Base-by-base conservation (phyloP, 1,140 invertebrate species). In the Zophobas morio region DNA sequence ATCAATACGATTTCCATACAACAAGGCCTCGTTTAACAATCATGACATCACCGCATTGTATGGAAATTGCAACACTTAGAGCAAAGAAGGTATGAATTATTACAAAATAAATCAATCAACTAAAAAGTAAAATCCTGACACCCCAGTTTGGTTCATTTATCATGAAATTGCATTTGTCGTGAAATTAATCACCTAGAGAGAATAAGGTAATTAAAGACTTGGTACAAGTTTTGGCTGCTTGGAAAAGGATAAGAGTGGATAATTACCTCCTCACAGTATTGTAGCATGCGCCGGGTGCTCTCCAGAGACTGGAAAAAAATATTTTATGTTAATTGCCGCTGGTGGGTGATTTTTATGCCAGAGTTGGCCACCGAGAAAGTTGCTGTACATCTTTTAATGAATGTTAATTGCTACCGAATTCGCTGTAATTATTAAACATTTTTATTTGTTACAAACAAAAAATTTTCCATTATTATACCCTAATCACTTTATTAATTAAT, bases 211-310 rank as follows among this genome's bases (percentile, higher is more conserved):
- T 49, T 72, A 35, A 54, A 8, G 51, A 37, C 57, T 37, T 60
- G 34, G 33, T 34, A 51, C 8, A 6, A 6, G 36, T 72, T 51
- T 72, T 32, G 36, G 51, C 46, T 49, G 46, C n/a, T 72, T 8
- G 34, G 6, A 36, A 34, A 3, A 51, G 32, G 6, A 37, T 33
- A 33, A 37, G 76, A 42, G 46, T 53, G 63, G n/a, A 80, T 80
- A 90, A 93, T 94, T 91, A 98, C 96, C 95, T 99, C 97, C 88
- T 99, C 98, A 88, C 96, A 98, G 87, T 98, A 90, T 77, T 93
- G 89, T 88, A 99, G 90, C 98, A 99, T 99, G 85, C 97, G 95
- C 84, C 98, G 91, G 35, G 98, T 99, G 83, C 96, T 96, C 88
- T 99, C 98, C 91, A 99, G 87, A 33, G 98, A 98, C 96, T 98